Evolutionary conservation across 2,888 invertebrate genomes (phyloP).

Genomic region (Leucania comma): DNA sequence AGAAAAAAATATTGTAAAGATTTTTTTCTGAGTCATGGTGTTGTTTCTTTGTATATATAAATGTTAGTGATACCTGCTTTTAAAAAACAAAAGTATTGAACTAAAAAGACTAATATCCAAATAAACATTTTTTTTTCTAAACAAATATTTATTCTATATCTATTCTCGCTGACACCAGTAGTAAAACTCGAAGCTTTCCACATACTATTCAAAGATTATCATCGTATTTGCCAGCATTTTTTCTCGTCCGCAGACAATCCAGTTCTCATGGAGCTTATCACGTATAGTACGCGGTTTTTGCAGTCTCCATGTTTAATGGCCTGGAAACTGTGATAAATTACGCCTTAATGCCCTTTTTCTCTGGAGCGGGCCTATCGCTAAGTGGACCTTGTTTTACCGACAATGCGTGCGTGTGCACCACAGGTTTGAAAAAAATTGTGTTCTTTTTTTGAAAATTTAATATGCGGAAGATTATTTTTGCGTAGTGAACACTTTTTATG

Average conservation of each 20-base stretch:
- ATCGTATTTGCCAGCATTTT: constrained; percentile 70
- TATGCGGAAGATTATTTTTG: constrained; percentile 20
- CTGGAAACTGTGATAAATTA: constrained; percentile 89
- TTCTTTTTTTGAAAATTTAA: constrained; percentile 29
- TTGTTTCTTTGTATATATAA: too few relatives aligned
- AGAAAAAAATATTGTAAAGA: too few relatives aligned
- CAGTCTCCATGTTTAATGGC: constrained; percentile 87
- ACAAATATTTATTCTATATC: not conserved
- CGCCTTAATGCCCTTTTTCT: constrained; percentile 86
- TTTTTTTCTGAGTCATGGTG: too few relatives aligned
- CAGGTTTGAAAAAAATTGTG: constrained; percentile 26
- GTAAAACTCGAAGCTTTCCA: not conserved
- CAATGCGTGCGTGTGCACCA: constrained; percentile 61
- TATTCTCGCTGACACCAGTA: not conserved
- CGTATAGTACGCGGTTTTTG: constrained; percentile 85
- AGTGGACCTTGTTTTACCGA: constrained; percentile 79
- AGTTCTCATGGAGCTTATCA: constrained; percentile 83
- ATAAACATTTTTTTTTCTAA: too few relatives aligned
- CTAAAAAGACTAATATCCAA: too few relatives aligned
- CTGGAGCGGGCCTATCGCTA: constrained; percentile 76
- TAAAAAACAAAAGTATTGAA: too few relatives aligned
- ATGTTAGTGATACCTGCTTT: too few relatives aligned
- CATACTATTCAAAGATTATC: constrained; percentile 31
- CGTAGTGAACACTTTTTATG: constrained; percentile 3
- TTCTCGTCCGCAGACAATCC: constrained; percentile 81